Evolutionary conservation across 1,140 invertebrate species (phyloP).

Genomic region (Lepidurus arcticus): DNA sequence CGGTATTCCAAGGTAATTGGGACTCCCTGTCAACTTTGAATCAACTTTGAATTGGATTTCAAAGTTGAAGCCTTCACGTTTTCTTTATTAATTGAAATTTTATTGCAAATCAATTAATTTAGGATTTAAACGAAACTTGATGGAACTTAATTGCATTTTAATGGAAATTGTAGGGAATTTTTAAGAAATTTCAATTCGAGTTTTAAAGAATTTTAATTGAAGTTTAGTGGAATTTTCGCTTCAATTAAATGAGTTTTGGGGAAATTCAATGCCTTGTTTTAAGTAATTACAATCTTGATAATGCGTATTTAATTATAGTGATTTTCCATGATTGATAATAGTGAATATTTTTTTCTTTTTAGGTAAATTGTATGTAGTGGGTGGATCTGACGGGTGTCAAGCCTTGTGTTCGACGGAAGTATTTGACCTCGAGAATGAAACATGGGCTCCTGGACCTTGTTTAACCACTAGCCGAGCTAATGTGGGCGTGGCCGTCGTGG

Average conservation of each 20-base stretch:
- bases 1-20: conserved; percentile 53
- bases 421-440: conserved; percentile 55
- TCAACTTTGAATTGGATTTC: neutral
- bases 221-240: too few species aligned
- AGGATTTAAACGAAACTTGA: too few species aligned
- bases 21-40: conserved; percentile 32
- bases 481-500: conserved; percentile 63
- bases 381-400: conserved; percentile 66
- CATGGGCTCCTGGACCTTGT: conserved; percentile 61
- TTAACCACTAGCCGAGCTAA: conserved; percentile 63
- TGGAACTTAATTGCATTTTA: too few species aligned
- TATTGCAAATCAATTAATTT: too few species aligned
- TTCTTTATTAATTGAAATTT: too few species aligned
- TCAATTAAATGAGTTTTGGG: too few species aligned
- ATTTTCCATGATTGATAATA: neutral
- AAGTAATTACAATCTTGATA: neutral
- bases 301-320: neutral
- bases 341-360: conserved; percentile 26
- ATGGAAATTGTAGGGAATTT: too few species aligned
- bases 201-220: too few species aligned
- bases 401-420: conserved; percentile 62
- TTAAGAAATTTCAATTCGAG: too few species aligned
- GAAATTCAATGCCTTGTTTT: too few species aligned
- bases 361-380: conserved; percentile 59
- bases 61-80: too few species aligned